Conservation (phyloP, 2,888 invertebrate genomes). For the Tetramorium bicarinatum region DNA sequence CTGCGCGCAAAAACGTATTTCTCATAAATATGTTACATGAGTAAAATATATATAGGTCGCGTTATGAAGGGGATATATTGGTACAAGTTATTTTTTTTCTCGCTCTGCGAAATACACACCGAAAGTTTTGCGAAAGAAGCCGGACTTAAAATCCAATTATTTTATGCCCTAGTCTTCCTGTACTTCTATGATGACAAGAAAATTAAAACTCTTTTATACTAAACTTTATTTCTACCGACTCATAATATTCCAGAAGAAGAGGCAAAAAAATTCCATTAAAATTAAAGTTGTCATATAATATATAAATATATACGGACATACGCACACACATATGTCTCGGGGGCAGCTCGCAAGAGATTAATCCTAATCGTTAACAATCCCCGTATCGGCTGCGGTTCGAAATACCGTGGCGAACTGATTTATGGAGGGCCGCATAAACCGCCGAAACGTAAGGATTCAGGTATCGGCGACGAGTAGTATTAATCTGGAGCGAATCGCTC, state of each 20-base stretch:
- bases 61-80: neutral
- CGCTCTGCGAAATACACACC: neutral
- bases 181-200: constrained; percentile 24
- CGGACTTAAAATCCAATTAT: constrained; percentile 44
- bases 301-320: neutral
- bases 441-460: constrained; percentile 50
- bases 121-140: constrained; percentile 26
- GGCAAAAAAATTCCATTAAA: constrained; percentile 19
- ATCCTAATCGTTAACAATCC: constrained; percentile 45
- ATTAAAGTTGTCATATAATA: constrained; percentile 6
- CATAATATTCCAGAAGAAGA: neutral
- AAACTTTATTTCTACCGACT: constrained; percentile 32
- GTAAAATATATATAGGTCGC: neutral
- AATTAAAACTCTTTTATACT: constrained; percentile 40
- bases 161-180: constrained; percentile 3
- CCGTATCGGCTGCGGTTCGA: constrained; percentile 13
- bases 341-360: constrained; percentile 16
- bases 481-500: constrained; percentile 47
- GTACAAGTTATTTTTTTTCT: constrained; percentile 2
- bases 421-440: constrained; percentile 42
- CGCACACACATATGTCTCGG: too few relatives aligned
- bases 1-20: neutral
- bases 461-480: constrained; percentile 37
- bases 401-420: constrained; percentile 45
- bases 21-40: neutral